phyloP scores from a whole-genome alignment of 2,888 invertebrate species.

The Eudasyphora cyanicolor region DNA sequence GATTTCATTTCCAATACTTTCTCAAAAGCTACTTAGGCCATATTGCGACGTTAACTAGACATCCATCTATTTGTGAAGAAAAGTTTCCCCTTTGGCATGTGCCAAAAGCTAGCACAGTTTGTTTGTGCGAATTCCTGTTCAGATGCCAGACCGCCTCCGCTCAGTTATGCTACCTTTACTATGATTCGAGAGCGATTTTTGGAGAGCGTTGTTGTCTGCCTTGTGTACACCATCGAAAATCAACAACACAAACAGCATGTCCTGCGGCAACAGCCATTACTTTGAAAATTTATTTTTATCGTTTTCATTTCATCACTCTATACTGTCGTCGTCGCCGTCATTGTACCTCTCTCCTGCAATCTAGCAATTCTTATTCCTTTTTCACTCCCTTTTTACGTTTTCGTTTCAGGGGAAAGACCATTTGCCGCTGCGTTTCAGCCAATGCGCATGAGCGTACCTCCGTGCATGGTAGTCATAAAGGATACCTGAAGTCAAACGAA shows the following conservation, averaged over 20 bases:
- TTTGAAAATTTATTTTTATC: conserved; percentile 56
- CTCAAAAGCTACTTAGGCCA: too few relatives aligned
- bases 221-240: conserved; percentile 48
- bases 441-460: conserved; percentile 54
- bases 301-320: conserved; percentile 57
- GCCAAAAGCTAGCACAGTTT: background rate
- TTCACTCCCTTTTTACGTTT: conserved; percentile 24
- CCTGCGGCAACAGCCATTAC: conserved; percentile 67
- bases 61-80: background rate
- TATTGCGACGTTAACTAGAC: too few relatives aligned
- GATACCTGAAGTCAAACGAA: conserved; percentile 33
- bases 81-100: conserved; percentile 26
- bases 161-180: background rate
- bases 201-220: background rate
- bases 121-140: background rate
- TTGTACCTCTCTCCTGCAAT: background rate
- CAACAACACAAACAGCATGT: conserved; percentile 60
- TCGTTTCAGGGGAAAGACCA: conserved; percentile 53
- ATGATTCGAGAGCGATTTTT: background rate
- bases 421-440: conserved; percentile 41
- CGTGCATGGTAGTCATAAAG: too few relatives aligned
- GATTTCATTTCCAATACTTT: too few relatives aligned
- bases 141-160: background rate
- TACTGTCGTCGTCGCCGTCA: background rate
- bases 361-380: background rate